A percentile compares a stretch with the other conserved stretches of the same genome.
Evolutionary conservation across 2,888 invertebrate species (phyloP).

Genomic region (Trypoxylon attenuatum): DNA sequence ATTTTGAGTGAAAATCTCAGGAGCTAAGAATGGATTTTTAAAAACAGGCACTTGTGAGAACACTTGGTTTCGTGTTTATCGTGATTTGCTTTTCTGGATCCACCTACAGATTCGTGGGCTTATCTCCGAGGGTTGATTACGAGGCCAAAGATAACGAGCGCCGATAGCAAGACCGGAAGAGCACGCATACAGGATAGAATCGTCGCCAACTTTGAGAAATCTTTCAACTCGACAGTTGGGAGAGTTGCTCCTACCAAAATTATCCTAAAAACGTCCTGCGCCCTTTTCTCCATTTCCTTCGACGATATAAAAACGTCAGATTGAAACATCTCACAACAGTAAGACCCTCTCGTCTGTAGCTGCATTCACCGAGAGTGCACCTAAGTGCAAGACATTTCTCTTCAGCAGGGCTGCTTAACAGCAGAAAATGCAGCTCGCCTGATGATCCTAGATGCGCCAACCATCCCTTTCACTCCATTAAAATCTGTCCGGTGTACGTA

Average conservation of each 20-base stretch:
- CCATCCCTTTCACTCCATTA: too few relatives aligned
- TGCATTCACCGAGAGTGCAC: background rate
- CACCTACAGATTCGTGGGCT: background rate
- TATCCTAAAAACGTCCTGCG: background rate
- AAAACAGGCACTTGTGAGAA: background rate
- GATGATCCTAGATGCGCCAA: too few relatives aligned
- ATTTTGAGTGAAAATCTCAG: too few relatives aligned
- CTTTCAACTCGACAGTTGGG: background rate
- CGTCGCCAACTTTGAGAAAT: background rate
- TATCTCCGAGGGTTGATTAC: slow-evolving; percentile 7
- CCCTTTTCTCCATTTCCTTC: background rate
- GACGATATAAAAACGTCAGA: background rate
- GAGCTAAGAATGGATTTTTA: too few relatives aligned
- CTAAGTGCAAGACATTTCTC: slow-evolving; percentile 10
- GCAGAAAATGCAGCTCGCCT: slow-evolving; percentile 9
- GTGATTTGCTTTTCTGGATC: background rate
- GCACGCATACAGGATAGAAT: background rate
- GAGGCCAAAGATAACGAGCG: slow-evolving; percentile 5
- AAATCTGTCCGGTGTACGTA: too few relatives aligned
- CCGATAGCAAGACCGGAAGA: slow-evolving; percentile 12
- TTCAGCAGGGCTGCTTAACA: background rate
- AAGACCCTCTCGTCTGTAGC: background rate
- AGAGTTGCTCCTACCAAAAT: background rate
- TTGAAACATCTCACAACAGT: slow-evolving; percentile 10
- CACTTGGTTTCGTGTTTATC: slow-evolving; percentile 2